Conservation (phyloP, 92 coral and sea anemone species). For the Zoanthus sociatus region DNA sequence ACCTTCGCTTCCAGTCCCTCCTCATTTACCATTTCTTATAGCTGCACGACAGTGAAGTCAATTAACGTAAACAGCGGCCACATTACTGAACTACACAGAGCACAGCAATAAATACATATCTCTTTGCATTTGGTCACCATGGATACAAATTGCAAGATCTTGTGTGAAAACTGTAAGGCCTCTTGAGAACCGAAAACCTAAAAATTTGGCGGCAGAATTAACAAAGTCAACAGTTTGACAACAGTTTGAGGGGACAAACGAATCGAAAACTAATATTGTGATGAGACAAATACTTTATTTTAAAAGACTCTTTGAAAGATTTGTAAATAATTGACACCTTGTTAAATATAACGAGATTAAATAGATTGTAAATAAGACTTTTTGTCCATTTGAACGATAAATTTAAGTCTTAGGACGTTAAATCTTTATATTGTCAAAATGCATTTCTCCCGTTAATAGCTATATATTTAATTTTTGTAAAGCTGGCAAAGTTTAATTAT, state of each 20-base stretch:
- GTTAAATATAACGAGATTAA: neutral
- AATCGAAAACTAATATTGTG: too few species aligned
- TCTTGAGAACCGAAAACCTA: too few species aligned
- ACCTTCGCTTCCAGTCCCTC: constrained; percentile 7
- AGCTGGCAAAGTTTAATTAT: neutral
- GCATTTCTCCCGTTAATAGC: neutral
- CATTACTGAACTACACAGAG: neutral
- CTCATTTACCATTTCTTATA: constrained; percentile 31
- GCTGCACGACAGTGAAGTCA: constrained; percentile 37
- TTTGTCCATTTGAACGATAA: neutral
- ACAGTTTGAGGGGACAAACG: too few species aligned
- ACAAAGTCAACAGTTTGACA: too few species aligned
- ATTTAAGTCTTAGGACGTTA: neutral
- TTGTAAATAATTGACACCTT: too few species aligned
- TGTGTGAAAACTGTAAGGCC: neutral
- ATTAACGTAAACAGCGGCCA: neutral
- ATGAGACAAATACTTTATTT: too few species aligned
- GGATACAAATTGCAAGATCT: neutral
- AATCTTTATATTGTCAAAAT: too few species aligned
- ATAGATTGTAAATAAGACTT: neutral
- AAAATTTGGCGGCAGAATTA: too few species aligned
- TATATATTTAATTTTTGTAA: neutral
- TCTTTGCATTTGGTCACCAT: neutral
- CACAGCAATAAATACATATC: neutral
- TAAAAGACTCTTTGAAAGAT: too few species aligned